Evolutionary conservation across 2,797 vertebrate genomes (phyloP), one percentile per base, ranked within the genome.

Genomic region (Syngnathus acus): DNA sequence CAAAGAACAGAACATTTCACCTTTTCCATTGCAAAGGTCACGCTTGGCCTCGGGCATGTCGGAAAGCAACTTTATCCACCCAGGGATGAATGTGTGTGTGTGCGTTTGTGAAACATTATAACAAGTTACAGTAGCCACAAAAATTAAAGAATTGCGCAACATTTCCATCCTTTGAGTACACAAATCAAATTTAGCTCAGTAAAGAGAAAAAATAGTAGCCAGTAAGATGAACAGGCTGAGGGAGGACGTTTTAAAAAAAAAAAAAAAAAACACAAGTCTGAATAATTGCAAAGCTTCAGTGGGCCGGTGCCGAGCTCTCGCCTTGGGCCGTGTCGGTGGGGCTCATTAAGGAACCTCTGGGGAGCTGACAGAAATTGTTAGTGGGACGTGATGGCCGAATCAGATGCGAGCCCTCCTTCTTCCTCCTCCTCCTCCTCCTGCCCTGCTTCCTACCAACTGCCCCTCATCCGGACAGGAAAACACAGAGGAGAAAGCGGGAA

Each of bases 321-420:
- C 93, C 94, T 92, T 93, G 89, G 93, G 94, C 94, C 92, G 93
- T 94, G 92, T 96, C 93, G 86, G 90, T 92, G 93, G 93, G 93
- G 90, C 93, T 98, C 95, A 95, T 98, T 98, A 98, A 91, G 89
- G 83, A 87, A 84, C 91, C 95, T 93, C 94, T 73, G 72, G 94
- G 93, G 95, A 94, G 84, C 77, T 87, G 92, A 91, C 82, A 95
- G 92, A 93, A 95, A 94, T 93, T 95, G 94, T 94, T 95, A 96
- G 93, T 74, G 89, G 88, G 91, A 93, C 89, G 92, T 91, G 89
- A 89, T 94, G 94, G 94, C 91, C 92, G 91, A 93, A 91, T 88
- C 90, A 91, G 85, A 90, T 86, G 37, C 71, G 39, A 54, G 72
- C 58, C 59, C 72, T 61, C 58, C 37, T 21, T 48, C 59, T 3